Conservation (phyloP, 2,113 vertebrate species). For the Irena cyanogastra region DNA sequence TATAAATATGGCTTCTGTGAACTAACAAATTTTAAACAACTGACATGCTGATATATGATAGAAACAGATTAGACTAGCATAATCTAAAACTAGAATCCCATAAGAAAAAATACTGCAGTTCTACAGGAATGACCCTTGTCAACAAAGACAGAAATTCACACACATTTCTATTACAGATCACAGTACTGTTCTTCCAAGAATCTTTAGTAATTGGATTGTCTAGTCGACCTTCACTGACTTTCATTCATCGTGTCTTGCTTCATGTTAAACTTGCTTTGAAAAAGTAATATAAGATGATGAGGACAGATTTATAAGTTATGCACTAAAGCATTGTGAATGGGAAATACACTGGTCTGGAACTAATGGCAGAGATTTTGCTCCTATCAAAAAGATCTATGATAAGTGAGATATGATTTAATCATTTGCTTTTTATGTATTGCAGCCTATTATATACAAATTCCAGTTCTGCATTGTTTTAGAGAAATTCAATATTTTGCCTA, state of each 20-base stretch:
- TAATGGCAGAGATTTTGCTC: conserved; percentile 43
- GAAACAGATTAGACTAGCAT: not conserved
- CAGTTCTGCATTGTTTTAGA: conserved; percentile 17
- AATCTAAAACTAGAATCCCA: not conserved
- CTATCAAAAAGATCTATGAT: conserved; percentile 61
- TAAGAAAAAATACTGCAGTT: not conserved
- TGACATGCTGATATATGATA: not conserved
- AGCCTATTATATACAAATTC: conserved; percentile 4
- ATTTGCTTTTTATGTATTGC: conserved; percentile 46
- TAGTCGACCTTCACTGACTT: conserved; percentile 68
- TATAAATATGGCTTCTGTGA: not conserved
- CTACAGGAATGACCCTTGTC: conserved; percentile 33
- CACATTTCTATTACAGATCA: conserved; percentile 43
- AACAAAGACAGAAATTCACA: conserved; percentile 58
- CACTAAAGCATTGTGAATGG: conserved; percentile 60
- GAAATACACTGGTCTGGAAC: conserved; percentile 59
- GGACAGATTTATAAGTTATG: conserved; percentile 65
- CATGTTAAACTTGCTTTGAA: conserved; percentile 52
- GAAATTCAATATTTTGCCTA: conserved; percentile 39
- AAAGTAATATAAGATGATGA: conserved; percentile 64
- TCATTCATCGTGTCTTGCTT: conserved; percentile 45
- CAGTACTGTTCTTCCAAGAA: conserved; percentile 60
- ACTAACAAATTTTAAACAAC: not conserved
- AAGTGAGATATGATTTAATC: conserved; percentile 28
- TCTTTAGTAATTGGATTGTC: conserved; percentile 64